Evolutionary conservation across 2,113 vertebrate genomes (phyloP).

Genomic region (Rhegmatorhina hoffmannsi): DNA sequence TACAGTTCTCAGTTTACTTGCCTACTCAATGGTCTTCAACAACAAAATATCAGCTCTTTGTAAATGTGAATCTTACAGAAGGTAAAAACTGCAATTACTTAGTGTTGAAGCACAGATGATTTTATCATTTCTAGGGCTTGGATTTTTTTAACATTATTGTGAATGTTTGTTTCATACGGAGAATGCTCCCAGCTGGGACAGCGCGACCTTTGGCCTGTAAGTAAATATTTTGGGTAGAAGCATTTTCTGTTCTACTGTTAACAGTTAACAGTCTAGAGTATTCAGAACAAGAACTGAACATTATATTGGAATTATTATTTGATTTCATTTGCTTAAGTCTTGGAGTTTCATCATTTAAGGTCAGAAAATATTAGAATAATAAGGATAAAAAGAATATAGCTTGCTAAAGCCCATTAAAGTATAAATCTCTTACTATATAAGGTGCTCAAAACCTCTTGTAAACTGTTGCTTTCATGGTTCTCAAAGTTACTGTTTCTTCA

Average conservation of each 20-base stretch:
- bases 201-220: not conserved
- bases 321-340: not conserved
- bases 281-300: not conserved
- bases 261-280: not conserved
- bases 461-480: not conserved
- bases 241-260: not conserved
- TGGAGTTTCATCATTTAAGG: not conserved
- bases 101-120: not conserved
- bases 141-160: not conserved
- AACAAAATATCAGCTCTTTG: not conserved
- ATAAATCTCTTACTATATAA: not conserved
- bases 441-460: not conserved
- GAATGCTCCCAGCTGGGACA: not conserved
- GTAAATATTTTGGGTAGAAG: not conserved
- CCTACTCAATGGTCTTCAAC: not conserved
- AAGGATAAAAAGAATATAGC: not conserved
- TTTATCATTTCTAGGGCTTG: not conserved
- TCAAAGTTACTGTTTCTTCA: not conserved
- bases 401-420: not conserved
- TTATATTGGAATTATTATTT: not conserved
- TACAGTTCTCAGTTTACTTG: not conserved
- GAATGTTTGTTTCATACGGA: not conserved
- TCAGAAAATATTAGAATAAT: not conserved
- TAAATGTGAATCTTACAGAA: not conserved
- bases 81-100: not conserved